These are phyloP conservation scores for Alviniconcha marisindica DNA, from an alignment of 1,140 invertebrate genomes.

Conservation along the genomic window DNA sequence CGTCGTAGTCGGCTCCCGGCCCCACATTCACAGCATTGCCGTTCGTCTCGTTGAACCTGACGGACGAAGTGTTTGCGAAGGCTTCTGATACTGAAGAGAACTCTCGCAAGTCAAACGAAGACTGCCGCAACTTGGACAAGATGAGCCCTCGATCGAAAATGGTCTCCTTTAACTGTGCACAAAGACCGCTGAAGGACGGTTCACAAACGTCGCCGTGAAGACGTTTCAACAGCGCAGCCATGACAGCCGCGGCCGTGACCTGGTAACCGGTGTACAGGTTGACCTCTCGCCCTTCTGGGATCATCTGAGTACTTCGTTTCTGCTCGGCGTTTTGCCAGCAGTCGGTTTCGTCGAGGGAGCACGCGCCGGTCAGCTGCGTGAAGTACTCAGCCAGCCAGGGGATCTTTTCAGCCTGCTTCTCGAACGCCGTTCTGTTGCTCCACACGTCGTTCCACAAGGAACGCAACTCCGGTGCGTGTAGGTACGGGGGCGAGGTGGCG, in stretches of 20 bases:
- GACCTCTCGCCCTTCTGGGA: not conserved
- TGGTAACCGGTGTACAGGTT: not conserved
- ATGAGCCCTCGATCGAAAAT: not conserved
- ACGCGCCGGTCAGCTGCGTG: not conserved
- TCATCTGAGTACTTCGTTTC: not conserved
- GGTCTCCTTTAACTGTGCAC: not conserved
- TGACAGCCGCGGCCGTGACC: conserved; percentile 19
- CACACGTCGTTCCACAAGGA: conserved; percentile 4
- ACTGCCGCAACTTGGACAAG: not conserved
- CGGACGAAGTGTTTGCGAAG: not conserved
- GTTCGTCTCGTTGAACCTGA: not conserved
- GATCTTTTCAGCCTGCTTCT: not conserved
- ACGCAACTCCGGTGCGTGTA: not conserved
- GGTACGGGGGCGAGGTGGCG: not conserved
- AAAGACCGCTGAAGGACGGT: not conserved
- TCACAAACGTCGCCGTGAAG: not conserved
- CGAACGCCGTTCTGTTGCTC: conserved; percentile 6
- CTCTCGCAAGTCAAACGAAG: not conserved
- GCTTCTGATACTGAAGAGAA: not conserved
- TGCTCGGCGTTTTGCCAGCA: not conserved
- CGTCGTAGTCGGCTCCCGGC: not conserved
- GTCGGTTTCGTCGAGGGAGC: not conserved
- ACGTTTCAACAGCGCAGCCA: conserved; percentile 11
- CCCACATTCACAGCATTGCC: not conserved
- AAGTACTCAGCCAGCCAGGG: conserved; percentile 18